Conservation (phyloP, 2,888 invertebrate species). For the Sphinx pinastri region DNA sequence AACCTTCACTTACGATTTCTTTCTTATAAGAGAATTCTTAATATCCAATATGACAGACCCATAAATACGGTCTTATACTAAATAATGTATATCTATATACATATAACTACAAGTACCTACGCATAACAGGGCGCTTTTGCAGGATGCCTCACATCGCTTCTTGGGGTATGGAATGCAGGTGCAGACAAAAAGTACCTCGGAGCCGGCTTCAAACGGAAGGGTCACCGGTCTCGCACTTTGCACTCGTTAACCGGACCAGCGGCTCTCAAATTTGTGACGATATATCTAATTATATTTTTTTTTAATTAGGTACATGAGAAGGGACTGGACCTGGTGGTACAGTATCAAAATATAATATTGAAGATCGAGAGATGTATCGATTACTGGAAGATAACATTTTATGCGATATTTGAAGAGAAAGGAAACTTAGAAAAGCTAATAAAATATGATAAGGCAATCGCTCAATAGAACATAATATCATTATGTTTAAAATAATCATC, state of each 20-base stretch:
- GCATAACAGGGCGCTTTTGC: constrained; percentile 44
- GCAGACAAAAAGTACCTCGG: constrained; percentile 72
- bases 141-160: constrained; percentile 65
- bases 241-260: constrained; percentile 61
- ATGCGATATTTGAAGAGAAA: too few relatives aligned
- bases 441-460: too few relatives aligned
- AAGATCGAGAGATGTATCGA: too few relatives aligned
- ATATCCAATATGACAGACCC: not conserved
- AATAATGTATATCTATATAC: not conserved
- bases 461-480: too few relatives aligned
- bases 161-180: constrained; percentile 70
- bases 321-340: not conserved
- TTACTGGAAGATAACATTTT: too few relatives aligned
- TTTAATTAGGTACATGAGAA: not conserved
- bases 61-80: not conserved
- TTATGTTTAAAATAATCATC: too few relatives aligned
- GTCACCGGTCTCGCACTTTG: constrained; percentile 62
- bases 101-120: constrained; percentile 26
- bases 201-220: constrained; percentile 71
- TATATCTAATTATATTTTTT: constrained; percentile 4
- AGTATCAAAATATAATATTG: too few relatives aligned
- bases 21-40: not conserved
- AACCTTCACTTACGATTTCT: too few relatives aligned
- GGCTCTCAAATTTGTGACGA: constrained; percentile 51
- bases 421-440: too few relatives aligned